Conservation (phyloP, 2,797 vertebrate genomes). For the Chiroxiphia lanceolata region DNA sequence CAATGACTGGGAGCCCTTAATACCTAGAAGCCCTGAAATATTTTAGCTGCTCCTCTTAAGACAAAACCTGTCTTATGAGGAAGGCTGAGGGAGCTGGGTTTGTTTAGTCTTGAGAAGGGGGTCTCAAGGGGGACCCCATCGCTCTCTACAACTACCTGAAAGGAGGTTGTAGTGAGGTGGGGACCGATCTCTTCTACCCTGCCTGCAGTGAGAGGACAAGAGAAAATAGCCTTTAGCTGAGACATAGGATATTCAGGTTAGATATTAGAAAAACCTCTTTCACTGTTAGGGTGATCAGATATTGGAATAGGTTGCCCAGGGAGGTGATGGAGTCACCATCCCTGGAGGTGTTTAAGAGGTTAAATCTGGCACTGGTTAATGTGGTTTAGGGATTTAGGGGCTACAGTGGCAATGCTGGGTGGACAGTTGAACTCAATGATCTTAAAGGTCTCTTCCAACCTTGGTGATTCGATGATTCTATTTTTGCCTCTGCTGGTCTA, state of each 20-base stretch:
- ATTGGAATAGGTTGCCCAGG: not conserved
- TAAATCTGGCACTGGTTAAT: not conserved
- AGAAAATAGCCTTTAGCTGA: not conserved
- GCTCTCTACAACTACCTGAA: not conserved
- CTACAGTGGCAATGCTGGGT: not conserved
- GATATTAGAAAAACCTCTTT: not conserved
- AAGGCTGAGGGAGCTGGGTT: not conserved
- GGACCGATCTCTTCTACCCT: too few species aligned
- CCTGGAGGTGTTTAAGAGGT: not conserved
- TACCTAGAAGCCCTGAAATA: not conserved
- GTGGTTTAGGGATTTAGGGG: not conserved
- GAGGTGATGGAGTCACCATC: not conserved
- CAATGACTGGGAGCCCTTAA: not conserved
- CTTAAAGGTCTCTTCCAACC: not conserved
- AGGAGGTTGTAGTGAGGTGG: not conserved
- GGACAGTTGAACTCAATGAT: not conserved
- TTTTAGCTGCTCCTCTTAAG: not conserved
- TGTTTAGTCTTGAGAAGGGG: not conserved
- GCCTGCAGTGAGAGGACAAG: not conserved
- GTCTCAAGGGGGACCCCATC: not conserved
- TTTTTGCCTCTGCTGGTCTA: not conserved
- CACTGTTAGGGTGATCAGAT: not conserved
- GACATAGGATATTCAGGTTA: not conserved
- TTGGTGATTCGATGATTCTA: not conserved
- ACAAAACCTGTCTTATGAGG: not conserved